phyloP scores from a whole-genome alignment of 2,113 vertebrate genomes.

The Leptobrachium ailaonicum region DNA sequence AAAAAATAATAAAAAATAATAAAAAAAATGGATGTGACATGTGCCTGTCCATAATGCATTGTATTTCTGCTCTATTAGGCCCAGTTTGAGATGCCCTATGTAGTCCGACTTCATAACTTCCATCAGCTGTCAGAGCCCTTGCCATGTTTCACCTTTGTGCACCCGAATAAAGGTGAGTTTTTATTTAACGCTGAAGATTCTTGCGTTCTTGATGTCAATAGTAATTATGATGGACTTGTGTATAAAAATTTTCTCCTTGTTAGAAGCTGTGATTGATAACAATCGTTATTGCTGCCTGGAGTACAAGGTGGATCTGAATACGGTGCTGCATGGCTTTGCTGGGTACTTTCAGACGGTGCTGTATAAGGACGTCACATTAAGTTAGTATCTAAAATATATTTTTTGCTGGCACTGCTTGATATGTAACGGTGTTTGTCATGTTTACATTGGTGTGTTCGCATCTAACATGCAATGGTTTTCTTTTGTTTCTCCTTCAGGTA shows the following conservation, averaged over 20 bases:
- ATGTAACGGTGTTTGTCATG: too few species aligned
- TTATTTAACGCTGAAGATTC: neutral
- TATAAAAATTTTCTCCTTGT: constrained; percentile 8
- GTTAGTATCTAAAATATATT: constrained; percentile 65
- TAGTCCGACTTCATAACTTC: constrained; percentile 91
- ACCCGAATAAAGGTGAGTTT: constrained; percentile 78
- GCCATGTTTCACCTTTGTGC: constrained; percentile 85
- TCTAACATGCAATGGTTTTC: too few species aligned
- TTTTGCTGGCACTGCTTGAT: too few species aligned
- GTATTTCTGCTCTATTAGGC: constrained; percentile 62
- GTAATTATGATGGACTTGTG: too few species aligned
- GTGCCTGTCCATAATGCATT: too few species aligned
- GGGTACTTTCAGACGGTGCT: constrained; percentile 90
- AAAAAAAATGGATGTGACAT: too few species aligned
- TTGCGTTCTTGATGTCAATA: too few species aligned
- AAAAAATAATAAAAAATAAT: too few species aligned
- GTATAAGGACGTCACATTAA: constrained; percentile 86
- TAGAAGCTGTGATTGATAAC: constrained; percentile 78
- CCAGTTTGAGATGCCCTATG: constrained; percentile 91
- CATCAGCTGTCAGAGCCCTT: constrained; percentile 85
- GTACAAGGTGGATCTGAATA: constrained; percentile 79
- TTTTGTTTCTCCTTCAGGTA: constrained; percentile 66
- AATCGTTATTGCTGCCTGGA: constrained; percentile 84
- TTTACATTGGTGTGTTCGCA: too few species aligned
- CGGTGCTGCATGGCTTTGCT: constrained; percentile 89